phyloP scores from a whole-genome alignment of 2,113 vertebrate species.

The Lophochroa leadbeateri region DNA sequence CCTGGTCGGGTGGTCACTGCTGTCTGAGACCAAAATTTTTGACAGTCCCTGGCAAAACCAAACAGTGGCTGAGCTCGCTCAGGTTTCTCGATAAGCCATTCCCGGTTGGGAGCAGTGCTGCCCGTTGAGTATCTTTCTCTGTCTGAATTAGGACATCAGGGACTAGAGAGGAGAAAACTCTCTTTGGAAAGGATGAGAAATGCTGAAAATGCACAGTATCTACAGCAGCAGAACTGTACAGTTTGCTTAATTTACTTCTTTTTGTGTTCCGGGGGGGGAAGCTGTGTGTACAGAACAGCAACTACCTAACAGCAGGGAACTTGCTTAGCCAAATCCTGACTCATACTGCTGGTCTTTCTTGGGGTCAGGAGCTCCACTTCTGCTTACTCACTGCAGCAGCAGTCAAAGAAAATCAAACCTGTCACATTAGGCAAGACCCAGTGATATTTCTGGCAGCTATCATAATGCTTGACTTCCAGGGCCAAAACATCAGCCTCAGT shows the following conservation, averaged over 20 bases:
- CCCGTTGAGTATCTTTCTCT: neutral
- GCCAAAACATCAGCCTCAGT: neutral
- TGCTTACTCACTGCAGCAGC: slow-evolving; percentile 50
- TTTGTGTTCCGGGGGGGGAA: neutral
- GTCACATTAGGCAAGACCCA: neutral
- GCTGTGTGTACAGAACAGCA: neutral
- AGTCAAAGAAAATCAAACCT: slow-evolving; percentile 33
- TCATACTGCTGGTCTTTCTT: neutral
- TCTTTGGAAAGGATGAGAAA: neutral
- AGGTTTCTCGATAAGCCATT: neutral
- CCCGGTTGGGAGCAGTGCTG: neutral
- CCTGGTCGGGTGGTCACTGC: neutral
- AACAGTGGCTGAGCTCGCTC: neutral
- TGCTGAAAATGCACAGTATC: neutral
- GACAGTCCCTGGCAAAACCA: neutral
- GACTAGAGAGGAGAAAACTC: neutral
- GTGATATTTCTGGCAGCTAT: neutral
- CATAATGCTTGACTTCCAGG: neutral
- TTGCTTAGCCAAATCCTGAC: neutral
- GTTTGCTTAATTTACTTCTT: neutral
- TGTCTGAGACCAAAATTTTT: neutral
- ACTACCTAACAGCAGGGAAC: neutral
- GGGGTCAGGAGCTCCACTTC: neutral
- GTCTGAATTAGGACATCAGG: neutral
- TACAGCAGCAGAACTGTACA: neutral